phyloP scores from a whole-genome alignment of 2,888 invertebrate genomes.

The Eilema griseolum region DNA sequence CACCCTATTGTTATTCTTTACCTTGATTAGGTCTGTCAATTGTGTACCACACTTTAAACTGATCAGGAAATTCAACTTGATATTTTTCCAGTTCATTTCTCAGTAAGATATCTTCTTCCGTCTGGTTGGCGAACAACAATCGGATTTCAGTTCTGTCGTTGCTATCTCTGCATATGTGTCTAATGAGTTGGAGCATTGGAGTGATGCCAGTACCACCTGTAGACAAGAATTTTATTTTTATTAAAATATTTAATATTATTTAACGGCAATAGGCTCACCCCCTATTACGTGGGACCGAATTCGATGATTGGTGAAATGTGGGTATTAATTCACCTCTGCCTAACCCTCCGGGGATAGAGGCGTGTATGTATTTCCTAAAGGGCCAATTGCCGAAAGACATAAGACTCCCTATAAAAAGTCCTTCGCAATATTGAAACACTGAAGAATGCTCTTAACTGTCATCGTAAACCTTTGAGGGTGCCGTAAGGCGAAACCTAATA shows the following conservation, averaged over 20 bases:
- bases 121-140: slow-evolving; percentile 98
- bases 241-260: background rate
- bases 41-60: slow-evolving; percentile 98
- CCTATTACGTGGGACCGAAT: too few species aligned
- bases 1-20: slow-evolving; percentile 59
- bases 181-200: slow-evolving; percentile 98
- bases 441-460: too few species aligned
- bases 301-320: too few species aligned
- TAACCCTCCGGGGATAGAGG: too few species aligned
- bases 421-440: too few species aligned
- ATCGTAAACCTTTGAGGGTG: too few species aligned
- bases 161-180: slow-evolving; percentile 92
- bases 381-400: too few species aligned
- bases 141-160: slow-evolving; percentile 92
- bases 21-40: slow-evolving; percentile 95
- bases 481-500: too few species aligned
- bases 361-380: too few species aligned
- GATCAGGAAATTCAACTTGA: slow-evolving; percentile 90
- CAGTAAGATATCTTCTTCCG: slow-evolving; percentile 97
- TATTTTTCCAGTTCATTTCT: slow-evolving; percentile 94
- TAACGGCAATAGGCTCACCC: too few species aligned
- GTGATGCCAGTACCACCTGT: slow-evolving; percentile 97
- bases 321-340: too few species aligned
- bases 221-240: background rate
- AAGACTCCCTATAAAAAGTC: too few species aligned